Conservation (phyloP, 2,797 vertebrate genomes). For the Phalanger gymnotis region DNA sequence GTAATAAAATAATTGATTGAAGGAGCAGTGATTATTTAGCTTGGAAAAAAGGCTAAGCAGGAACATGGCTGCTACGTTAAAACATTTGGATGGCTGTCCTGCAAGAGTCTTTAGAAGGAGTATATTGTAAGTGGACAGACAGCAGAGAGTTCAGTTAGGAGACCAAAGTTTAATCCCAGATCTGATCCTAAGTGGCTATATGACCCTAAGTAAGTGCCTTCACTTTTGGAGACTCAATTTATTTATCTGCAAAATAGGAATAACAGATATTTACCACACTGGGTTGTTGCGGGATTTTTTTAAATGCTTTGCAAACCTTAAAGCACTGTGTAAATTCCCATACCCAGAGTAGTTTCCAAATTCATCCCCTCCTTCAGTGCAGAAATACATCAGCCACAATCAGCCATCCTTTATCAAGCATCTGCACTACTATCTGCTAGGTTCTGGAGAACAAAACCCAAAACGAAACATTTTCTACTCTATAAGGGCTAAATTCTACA, state of each 20-base stretch:
- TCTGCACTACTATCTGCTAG: neutral
- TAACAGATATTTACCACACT: neutral
- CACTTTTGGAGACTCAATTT: neutral
- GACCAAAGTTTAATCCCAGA: neutral
- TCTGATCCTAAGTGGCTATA: neutral
- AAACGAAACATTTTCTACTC: neutral
- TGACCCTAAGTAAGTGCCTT: neutral
- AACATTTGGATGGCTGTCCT: neutral
- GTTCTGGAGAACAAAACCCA: neutral
- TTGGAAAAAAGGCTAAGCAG: neutral
- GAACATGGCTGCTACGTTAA: neutral
- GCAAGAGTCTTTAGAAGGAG: neutral
- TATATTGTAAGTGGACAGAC: neutral
- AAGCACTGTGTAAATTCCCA: neutral
- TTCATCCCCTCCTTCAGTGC: neutral
- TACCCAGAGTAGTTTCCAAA: neutral
- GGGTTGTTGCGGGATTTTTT: neutral
- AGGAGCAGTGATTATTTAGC: neutral
- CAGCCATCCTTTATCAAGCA: neutral
- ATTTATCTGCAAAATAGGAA: slow-evolving; percentile 8
- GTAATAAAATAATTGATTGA: neutral
- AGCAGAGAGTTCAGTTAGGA: neutral
- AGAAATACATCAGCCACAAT: neutral
- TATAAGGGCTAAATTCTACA: neutral
- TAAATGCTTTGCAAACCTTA: neutral